Conservation (phyloP, 1,140 invertebrate species). For the Nasonia giraulti region DNA sequence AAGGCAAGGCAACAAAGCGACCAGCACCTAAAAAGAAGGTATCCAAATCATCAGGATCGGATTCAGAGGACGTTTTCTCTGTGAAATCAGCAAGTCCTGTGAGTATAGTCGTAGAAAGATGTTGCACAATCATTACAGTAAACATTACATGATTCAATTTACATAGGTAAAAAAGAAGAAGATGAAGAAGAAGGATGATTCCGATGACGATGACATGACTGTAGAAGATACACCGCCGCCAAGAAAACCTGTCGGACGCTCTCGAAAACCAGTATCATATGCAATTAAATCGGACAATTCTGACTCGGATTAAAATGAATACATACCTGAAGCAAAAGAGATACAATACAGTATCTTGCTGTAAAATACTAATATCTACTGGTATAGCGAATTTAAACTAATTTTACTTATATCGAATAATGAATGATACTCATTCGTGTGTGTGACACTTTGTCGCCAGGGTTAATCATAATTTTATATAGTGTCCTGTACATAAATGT, state of each 20-base stretch:
- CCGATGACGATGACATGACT: constrained; percentile 56
- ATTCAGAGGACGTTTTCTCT: constrained; percentile 61
- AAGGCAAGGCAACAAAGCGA: constrained; percentile 57
- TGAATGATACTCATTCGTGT: constrained; percentile 41
- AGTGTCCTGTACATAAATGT: constrained; percentile 57
- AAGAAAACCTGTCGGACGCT: constrained; percentile 57
- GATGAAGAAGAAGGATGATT: constrained; percentile 61
- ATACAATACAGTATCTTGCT: background rate
- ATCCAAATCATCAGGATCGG: constrained; percentile 59
- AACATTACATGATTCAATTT: background rate
- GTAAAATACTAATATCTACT: background rate
- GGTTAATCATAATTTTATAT: constrained; percentile 53
- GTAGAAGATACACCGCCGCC: constrained; percentile 52
- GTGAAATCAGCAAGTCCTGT: constrained; percentile 55
- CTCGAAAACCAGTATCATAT: constrained; percentile 65
- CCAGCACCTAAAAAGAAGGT: constrained; percentile 65
- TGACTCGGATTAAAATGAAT: constrained; percentile 53
- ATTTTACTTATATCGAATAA: constrained; percentile 1
- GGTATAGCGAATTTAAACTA: background rate
- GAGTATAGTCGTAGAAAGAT: constrained; percentile 35
- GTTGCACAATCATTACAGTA: background rate
- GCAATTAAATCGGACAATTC: constrained; percentile 62
- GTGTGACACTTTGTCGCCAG: constrained; percentile 30
- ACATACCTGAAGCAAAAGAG: background rate
- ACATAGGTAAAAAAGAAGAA: constrained; percentile 62